Conservation (phyloP, 2,113 vertebrate genomes). For the Baryphthengus martii region DNA sequence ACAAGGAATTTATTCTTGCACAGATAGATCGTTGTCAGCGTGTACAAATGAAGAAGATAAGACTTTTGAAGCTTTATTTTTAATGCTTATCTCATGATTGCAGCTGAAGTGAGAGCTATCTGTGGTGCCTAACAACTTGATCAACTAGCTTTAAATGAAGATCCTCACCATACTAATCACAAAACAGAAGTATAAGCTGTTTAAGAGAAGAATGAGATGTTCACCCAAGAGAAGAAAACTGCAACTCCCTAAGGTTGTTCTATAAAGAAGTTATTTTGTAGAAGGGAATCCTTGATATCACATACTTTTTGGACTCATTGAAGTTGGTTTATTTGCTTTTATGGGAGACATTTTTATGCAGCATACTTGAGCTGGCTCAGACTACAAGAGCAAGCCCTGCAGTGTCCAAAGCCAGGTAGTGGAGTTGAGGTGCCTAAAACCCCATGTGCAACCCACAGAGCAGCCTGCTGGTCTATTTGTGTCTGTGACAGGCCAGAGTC, state of each 20-base stretch:
- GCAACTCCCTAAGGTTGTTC: background rate
- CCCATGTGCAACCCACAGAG: background rate
- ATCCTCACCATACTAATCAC: background rate
- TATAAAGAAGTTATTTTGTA: background rate
- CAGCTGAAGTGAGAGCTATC: conserved; percentile 5
- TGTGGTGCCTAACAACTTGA: background rate
- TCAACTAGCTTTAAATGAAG: background rate
- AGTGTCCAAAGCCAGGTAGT: background rate
- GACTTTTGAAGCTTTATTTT: background rate
- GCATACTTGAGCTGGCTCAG: background rate
- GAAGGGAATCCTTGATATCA: background rate
- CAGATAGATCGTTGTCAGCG: background rate
- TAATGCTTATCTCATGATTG: background rate
- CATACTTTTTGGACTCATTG: background rate
- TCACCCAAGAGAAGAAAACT: background rate
- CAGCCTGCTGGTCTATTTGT: background rate
- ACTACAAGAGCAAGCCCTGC: background rate
- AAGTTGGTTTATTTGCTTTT: background rate
- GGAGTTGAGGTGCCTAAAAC: background rate
- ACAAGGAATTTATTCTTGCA: background rate
- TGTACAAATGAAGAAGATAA: conserved; percentile 12
- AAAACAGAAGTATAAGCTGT: background rate
- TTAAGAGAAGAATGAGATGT: background rate
- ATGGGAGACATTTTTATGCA: background rate
- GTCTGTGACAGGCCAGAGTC: background rate